Evolutionary conservation across 2,888 invertebrate species (phyloP).

Genomic region (Chloromyia formosa): DNA sequence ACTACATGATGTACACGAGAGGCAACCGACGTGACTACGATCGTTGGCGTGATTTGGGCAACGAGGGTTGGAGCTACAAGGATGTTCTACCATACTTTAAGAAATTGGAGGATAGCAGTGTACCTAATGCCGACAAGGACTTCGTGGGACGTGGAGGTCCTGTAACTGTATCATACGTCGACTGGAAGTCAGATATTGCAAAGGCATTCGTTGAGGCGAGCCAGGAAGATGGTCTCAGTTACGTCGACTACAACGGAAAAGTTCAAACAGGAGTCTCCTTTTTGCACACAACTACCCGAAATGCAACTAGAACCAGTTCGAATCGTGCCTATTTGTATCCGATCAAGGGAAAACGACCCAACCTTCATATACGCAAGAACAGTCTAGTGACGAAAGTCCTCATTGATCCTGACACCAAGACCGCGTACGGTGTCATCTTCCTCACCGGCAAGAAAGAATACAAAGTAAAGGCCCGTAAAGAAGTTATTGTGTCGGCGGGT

Average conservation of each 20-base stretch:
- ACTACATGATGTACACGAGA: constrained; percentile 65
- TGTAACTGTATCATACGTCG: constrained; percentile 53
- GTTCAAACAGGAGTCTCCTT: constrained; percentile 67
- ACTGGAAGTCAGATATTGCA: constrained; percentile 50
- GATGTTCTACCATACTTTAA: constrained; percentile 65
- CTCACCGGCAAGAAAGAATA: constrained; percentile 68
- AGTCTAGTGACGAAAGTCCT: constrained; percentile 71
- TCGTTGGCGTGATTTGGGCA: constrained; percentile 67
- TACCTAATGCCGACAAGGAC: constrained; percentile 60
- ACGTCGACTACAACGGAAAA: constrained; percentile 53
- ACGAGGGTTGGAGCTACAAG: constrained; percentile 63
- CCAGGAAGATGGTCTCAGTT: constrained; percentile 50
- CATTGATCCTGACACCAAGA: constrained; percentile 68
- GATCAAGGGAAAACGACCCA: constrained; percentile 66
- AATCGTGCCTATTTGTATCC: constrained; percentile 74
- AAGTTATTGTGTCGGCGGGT: constrained; percentile 80
- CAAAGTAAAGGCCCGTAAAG: constrained; percentile 71
- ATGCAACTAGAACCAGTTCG: constrained; percentile 74
- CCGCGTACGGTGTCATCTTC: constrained; percentile 72
- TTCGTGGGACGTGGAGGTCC: constrained; percentile 53
- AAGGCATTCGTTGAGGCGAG: constrained; percentile 53
- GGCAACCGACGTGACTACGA: constrained; percentile 65
- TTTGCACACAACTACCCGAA: constrained; percentile 71
- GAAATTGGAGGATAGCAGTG: constrained; percentile 70
- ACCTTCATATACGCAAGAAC: constrained; percentile 70